A percentile compares a stretch with the other conserved stretches of the same genome.
Evolutionary conservation across 2,888 invertebrate genomes (phyloP).

Genomic region (Chloromyia formosa): DNA sequence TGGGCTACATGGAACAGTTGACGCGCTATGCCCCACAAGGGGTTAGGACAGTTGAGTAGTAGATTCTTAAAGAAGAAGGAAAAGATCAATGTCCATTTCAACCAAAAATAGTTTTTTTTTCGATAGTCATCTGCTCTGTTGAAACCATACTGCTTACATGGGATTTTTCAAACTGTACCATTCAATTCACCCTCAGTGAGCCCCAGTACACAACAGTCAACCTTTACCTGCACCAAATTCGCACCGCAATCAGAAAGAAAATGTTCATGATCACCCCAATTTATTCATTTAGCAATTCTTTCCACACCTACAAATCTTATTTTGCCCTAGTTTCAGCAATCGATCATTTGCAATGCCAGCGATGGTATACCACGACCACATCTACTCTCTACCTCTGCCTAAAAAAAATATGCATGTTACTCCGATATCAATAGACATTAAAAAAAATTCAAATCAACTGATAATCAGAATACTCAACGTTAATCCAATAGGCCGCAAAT

Average conservation of each 20-base stretch:
- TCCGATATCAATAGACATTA: background rate
- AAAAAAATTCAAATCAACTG: background rate
- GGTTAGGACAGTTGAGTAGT: no score
- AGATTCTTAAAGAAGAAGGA: no score
- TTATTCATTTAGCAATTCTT: conserved; percentile 3
- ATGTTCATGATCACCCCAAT: background rate
- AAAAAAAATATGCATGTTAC: no score
- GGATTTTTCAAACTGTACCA: no score
- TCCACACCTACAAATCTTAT: conserved; percentile 24
- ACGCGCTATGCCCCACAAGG: no score
- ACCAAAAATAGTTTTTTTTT: no score
- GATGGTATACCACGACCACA: background rate
- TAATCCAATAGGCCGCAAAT: background rate
- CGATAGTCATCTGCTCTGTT: no score
- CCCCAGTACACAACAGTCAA: background rate
- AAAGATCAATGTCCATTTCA: no score
- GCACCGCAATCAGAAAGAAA: background rate
- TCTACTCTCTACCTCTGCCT: background rate
- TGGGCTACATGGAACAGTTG: no score
- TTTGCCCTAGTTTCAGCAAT: conserved; percentile 12
- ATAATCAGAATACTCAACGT: background rate
- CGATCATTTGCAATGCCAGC: background rate
- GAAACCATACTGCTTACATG: no score
- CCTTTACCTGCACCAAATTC: background rate
- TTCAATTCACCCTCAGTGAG: no score